Evolutionary conservation across 1,140 invertebrate genomes (phyloP), one percentile per base, ranked within the genome.

Genomic region (Probaryconus sp.): DNA sequence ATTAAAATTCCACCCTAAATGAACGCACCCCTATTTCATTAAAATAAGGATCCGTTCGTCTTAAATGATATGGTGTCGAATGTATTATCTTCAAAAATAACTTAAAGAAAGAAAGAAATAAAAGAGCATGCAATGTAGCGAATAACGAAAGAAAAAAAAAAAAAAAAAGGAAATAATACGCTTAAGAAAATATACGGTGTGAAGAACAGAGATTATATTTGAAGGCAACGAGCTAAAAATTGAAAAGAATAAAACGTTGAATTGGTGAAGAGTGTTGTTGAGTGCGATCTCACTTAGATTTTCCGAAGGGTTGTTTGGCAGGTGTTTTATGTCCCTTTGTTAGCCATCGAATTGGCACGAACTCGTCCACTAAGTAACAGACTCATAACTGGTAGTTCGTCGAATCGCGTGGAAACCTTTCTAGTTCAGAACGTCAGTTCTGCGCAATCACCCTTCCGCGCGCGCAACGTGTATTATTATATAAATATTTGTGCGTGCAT

Each of bases 321-420:
- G 51, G 71, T 60, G 58, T 69, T 51, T 51, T 26, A 14, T n/a
- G 60, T 75, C 35, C 30, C 42, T 61, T 70, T 69, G 60, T 61
- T 35, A 48, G 40, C 16, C 48, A 40, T 65, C 24, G 33, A 60
- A 26, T 70, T 18, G 40, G 55, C 40, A 42, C 65, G 67, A 79
- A 75, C 76, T 77, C 53, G 73, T 58, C 70, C 64, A 76, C 68
- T 38, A 76, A 68, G 72, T 74, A 78, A 78, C 70, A 73, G 72
- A 77, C 77, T 80, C 63, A 51, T 74, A 78, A 82, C 80, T 82
- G 79, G 70, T 58, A 47, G 64, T 69, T 63, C 50, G 51, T 60
- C 50, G 67, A 65, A 69, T 63, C 69, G 76, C 69, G 61, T 61
- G 53, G 51, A 71, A 64, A 79, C 60, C 63, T 70, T 60, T 72